Percentiles rank a stretch among this genome's conserved stretches.
Evolutionary conservation across 2,888 invertebrate species (phyloP).

Genomic region (Euclidia mi): DNA sequence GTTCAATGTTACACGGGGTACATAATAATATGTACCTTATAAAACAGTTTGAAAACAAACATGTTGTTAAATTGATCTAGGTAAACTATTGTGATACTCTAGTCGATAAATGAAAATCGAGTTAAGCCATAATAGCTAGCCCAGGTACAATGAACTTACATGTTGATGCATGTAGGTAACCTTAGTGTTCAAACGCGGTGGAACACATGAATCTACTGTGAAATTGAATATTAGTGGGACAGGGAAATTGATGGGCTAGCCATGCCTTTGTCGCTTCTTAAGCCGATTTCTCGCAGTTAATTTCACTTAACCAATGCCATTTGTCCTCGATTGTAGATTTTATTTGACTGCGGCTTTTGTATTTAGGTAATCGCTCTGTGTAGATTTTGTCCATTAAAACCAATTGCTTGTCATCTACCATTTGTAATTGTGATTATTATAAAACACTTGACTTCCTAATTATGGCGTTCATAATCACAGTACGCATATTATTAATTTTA

Average conservation of each 20-base stretch:
- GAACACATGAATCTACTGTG: conserved; percentile 49
- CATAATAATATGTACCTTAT: too few relatives aligned
- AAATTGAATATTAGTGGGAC: conserved; percentile 60
- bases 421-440: too few relatives aligned
- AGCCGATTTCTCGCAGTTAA: conserved; percentile 72
- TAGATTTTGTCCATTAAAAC: background rate
- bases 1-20: too few relatives aligned
- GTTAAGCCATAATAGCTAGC: too few relatives aligned
- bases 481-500: too few relatives aligned
- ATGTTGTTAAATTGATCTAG: too few relatives aligned
- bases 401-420: too few relatives aligned
- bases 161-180: conserved; percentile 10
- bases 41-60: too few relatives aligned
- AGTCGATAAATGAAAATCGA: too few relatives aligned
- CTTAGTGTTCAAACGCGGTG: conserved; percentile 18
- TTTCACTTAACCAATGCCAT: conserved; percentile 75
- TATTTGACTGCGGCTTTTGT: conserved; percentile 54
- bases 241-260: conserved; percentile 69
- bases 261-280: conserved; percentile 64
- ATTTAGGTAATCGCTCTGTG: conserved; percentile 16
- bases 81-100: too few relatives aligned
- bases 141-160: conserved; percentile 8
- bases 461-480: too few relatives aligned
- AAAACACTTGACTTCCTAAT: too few relatives aligned
- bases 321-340: conserved; percentile 67